Evolutionary conservation across 92 coral and sea anemone species (phyloP).

Genomic region (Montipora capitata): DNA sequence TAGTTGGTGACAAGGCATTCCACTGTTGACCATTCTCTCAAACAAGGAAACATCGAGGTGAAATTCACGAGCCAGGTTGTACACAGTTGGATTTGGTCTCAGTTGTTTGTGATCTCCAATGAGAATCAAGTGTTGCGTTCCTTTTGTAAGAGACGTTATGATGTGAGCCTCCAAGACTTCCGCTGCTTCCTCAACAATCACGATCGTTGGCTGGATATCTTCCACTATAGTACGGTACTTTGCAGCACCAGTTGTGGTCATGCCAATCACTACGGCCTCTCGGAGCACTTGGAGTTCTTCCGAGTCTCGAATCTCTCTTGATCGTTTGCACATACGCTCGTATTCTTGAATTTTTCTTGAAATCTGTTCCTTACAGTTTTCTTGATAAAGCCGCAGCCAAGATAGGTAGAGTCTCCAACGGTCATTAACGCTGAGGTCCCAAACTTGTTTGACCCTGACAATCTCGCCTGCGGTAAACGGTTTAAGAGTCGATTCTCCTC

Average conservation of each 20-base stretch:
- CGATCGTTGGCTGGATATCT: constrained; percentile 83
- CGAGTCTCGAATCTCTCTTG: constrained; percentile 68
- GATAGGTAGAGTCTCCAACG: constrained; percentile 79
- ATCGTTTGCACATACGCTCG: constrained; percentile 71
- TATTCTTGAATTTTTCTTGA: constrained; percentile 43
- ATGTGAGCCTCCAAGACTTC: constrained; percentile 96
- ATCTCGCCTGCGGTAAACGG: constrained; percentile 16
- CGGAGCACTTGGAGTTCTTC: constrained; percentile 81
- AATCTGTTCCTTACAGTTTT: constrained; percentile 51
- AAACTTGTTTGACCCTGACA: constrained; percentile 20
- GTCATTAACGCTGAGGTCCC: constrained; percentile 27
- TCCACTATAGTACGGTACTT: constrained; percentile 82
- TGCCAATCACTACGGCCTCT: constrained; percentile 87
- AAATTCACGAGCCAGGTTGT: constrained; percentile 79
- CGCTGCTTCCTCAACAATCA: constrained; percentile 95
- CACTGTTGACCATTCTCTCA: constrained; percentile 92
- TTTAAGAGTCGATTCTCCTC: constrained; percentile 44
- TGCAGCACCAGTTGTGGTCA: constrained; percentile 97
- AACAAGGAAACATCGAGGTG: constrained; percentile 87
- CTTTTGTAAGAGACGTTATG: constrained; percentile 83
- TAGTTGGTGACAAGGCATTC: constrained; percentile 81
- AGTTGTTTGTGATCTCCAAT: constrained; percentile 97
- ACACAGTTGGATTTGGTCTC: constrained; percentile 91
- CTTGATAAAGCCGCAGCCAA: constrained; percentile 82
- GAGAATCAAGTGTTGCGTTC: constrained; percentile 87